phyloP scores from a whole-genome alignment of 2,888 invertebrate genomes.

The Tipula confusa region DNA sequence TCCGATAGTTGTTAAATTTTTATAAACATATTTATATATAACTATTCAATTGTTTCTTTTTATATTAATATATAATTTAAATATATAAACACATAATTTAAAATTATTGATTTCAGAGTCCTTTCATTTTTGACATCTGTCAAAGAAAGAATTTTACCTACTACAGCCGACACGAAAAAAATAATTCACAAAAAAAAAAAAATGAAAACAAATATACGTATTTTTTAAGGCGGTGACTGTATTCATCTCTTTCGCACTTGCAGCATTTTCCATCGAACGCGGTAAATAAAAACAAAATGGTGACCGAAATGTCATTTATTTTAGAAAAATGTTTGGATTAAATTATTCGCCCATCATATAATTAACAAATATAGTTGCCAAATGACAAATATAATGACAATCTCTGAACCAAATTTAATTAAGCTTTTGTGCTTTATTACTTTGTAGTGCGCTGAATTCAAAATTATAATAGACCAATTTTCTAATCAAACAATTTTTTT shows the following conservation, averaged over 20 bases:
- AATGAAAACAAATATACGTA: background rate
- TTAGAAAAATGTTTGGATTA: background rate
- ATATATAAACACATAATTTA: background rate
- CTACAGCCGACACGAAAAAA: background rate
- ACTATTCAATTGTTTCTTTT: background rate
- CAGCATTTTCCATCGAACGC: background rate
- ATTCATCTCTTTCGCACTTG: background rate
- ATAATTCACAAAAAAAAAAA: background rate
- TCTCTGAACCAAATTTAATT: too few species aligned
- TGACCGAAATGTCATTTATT: slow-evolving; percentile 28
- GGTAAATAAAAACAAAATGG: slow-evolving; percentile 26
- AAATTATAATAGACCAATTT: background rate
- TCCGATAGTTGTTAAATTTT: background rate
- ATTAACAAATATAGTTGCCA: background rate
- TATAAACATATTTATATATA: background rate
- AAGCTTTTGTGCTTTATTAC: background rate
- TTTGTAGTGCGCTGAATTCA: background rate
- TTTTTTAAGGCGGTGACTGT: background rate
- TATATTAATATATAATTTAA: too few species aligned
- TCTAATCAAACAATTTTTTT: background rate
- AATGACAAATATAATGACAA: background rate
- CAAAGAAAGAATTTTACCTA: slow-evolving; percentile 26
- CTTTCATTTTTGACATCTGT: slow-evolving; percentile 29
- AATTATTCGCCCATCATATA: background rate
- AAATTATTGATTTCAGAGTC: slow-evolving; percentile 13